phyloP scores from a whole-genome alignment of 1,140 invertebrate species.

The Episyrphus balteatus region DNA sequence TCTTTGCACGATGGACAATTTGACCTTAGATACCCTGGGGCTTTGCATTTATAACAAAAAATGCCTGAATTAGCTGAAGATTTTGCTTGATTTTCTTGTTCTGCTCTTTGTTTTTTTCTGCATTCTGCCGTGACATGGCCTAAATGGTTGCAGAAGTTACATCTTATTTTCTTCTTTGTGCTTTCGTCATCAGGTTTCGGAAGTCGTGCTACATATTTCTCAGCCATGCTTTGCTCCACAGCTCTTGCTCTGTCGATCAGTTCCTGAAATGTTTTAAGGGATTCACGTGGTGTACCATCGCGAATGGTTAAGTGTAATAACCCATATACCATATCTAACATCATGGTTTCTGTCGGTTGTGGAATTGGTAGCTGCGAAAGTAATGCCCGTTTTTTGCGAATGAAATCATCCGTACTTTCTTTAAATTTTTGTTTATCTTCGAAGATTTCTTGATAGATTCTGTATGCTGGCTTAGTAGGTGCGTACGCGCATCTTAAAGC shows the following conservation, averaged over 20 bases:
- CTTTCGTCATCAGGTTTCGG: no score
- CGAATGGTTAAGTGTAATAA: slow-evolving; percentile 6
- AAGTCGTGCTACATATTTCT: no score
- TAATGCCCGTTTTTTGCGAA: slow-evolving; percentile 3
- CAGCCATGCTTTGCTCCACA: neutral
- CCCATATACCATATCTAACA: slow-evolving; percentile 12
- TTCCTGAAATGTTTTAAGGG: slow-evolving; percentile 2
- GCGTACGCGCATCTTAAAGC: slow-evolving; percentile 2
- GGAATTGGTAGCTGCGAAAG: slow-evolving; percentile 5
- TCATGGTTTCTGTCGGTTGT: neutral
- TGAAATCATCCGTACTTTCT: slow-evolving; percentile 4
- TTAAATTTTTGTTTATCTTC: no score
- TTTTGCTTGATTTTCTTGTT: neutral
- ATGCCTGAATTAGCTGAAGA: no score
- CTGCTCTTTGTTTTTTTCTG: no score
- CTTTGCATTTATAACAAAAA: no score
- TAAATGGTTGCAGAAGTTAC: neutral
- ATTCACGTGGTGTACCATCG: slow-evolving; percentile 4
- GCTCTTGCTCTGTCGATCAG: slow-evolving; percentile 1
- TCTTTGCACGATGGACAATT: neutral
- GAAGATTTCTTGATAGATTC: slow-evolving; percentile 7
- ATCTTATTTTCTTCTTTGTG: no score
- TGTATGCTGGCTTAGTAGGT: slow-evolving; percentile 4
- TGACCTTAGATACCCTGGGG: neutral
- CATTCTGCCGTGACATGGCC: no score